Evolutionary conservation across 2,888 invertebrate species (phyloP).

Genomic region (Ichneumoninae sp.): DNA sequence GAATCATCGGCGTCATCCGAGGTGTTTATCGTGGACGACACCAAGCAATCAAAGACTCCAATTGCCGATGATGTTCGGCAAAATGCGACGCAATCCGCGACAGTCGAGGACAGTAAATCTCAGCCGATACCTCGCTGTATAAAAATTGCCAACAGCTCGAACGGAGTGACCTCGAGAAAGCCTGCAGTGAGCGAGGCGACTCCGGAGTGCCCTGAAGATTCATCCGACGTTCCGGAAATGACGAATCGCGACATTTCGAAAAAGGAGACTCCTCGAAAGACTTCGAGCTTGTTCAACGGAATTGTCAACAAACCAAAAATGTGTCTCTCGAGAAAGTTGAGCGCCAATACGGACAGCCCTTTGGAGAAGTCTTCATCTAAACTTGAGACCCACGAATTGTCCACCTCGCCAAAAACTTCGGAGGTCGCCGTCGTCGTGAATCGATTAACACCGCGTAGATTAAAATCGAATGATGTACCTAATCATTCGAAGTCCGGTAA

Average conservation of each 20-base stretch:
- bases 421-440: not conserved
- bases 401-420: not conserved
- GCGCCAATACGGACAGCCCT: not conserved
- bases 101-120: not conserved
- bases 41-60: not conserved
- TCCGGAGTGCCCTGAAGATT: not conserved
- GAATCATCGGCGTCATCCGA: not conserved
- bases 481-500: not conserved
- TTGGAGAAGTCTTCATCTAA: not conserved
- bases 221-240: not conserved
- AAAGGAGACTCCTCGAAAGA: not conserved
- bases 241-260: conserved; percentile 6
- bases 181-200: not conserved
- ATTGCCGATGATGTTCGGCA: not conserved
- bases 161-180: not conserved
- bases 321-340: not conserved
- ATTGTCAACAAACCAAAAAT: not conserved
- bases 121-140: not conserved
- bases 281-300: not conserved
- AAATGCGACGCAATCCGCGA: not conserved
- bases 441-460: conserved; percentile 18
- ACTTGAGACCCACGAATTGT: not conserved
- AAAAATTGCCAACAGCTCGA: not conserved
- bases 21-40: not conserved
- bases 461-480: not conserved